Evolutionary conservation across 2,797 vertebrate genomes (phyloP).

Genomic region (Allobates femoralis): DNA sequence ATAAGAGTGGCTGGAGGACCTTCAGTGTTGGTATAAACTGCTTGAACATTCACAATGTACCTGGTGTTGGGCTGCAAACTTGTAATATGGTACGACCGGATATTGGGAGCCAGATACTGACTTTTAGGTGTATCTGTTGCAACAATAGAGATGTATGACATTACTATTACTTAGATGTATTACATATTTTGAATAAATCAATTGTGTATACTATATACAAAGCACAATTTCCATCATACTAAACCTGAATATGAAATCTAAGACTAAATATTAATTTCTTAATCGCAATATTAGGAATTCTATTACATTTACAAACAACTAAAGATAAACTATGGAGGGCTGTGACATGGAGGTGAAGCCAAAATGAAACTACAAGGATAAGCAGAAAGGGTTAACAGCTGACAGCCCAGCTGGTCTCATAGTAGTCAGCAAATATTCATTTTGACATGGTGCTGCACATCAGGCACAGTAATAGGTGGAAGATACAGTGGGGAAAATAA

Average conservation of each 20-base stretch:
- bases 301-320: not conserved
- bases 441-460: too few relatives aligned
- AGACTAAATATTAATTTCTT: not conserved
- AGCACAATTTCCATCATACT: not conserved
- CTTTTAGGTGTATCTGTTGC: slow-evolving; percentile 68
- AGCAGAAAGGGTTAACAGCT: too few relatives aligned
- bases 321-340: too few relatives aligned
- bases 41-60: slow-evolving; percentile 79
- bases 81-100: slow-evolving; percentile 75
- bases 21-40: slow-evolving; percentile 81
- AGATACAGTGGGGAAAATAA: too few relatives aligned
- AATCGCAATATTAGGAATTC: not conserved
- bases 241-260: not conserved
- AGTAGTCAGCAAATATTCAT: too few relatives aligned
- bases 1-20: slow-evolving; percentile 84
- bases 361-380: too few relatives aligned
- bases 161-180: too few relatives aligned
- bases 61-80: slow-evolving; percentile 76
- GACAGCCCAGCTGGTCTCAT: too few relatives aligned
- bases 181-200: not conserved
- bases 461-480: too few relatives aligned
- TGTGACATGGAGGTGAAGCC: too few relatives aligned
- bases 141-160: not conserved
- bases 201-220: not conserved
- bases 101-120: slow-evolving; percentile 76